Evolutionary conservation across 64 coral and sea anemone genomes (phyloP), one percentile per base, ranked within the genome.

Genomic region (Montipora efflorescens): DNA sequence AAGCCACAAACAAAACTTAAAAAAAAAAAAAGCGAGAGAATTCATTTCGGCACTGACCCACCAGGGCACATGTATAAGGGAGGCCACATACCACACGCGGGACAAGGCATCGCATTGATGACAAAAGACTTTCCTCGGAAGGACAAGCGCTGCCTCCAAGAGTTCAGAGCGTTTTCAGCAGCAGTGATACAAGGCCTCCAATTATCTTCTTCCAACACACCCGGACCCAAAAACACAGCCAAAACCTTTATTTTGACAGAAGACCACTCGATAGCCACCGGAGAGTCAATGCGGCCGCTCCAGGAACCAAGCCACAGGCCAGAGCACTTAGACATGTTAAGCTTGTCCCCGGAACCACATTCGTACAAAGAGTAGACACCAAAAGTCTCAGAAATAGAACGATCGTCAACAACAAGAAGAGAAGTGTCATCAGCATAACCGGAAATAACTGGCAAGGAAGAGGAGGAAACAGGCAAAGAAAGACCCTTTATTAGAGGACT

Each of bases 281-380:
- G 89, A 1, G 52, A 4, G 23, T 91, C 64, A 1, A 15, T 0
- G 5, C 89, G 78, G 18, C 16, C 64, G 7, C 19, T 43, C 89
- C 89, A 91, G 4, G 61, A 66, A 14, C 89, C 89, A 3, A 91
- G n/a, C 49, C 78, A 70, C 1, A 91, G 89, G 9, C 89, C 89
- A 8, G 81, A 28, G 20, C 61, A 81, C 77, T 91, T 91, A 0
- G 47, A 0, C 1, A n/a, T 0, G 23, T 91, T 91, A 3, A 91
- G 51, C 5, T 81, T 79, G 8, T 61, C 61, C 2, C 89, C 89
- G 47, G 78, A 82, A 11, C 50, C 89, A 4, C 1, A 1, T 12
- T 91, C 78, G 7, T 47, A 91, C 0, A 25, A 6, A 2, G 64
- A 1, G 28, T 72, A 91, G 4, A 72, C 23, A 3, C 28, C 44